These are phyloP conservation scores for Thaumatotibia leucotreta DNA, from an alignment of 1,140 invertebrate genomes.

Conservation along the genomic window DNA sequence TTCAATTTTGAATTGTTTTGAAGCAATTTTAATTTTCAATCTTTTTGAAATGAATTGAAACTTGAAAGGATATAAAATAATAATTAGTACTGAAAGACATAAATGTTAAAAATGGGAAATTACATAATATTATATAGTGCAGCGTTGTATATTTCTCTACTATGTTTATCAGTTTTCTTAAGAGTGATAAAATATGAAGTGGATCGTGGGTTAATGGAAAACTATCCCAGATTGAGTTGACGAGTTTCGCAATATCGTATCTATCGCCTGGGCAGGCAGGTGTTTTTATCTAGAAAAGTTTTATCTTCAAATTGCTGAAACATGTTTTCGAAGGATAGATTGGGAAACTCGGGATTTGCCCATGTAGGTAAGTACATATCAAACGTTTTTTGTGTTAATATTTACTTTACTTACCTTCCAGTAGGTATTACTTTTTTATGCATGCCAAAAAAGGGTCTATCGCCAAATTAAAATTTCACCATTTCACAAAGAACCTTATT, in stretches of 20 bases:
- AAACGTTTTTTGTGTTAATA: no score
- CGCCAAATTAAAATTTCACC: no score
- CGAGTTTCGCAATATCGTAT: no score
- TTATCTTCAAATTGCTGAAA: not conserved
- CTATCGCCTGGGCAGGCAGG: no score
- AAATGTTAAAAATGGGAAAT: not conserved
- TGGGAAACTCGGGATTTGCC: not conserved
- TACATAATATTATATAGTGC: not conserved
- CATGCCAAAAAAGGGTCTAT: no score
- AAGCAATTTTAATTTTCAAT: not conserved
- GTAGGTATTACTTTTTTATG: no score
- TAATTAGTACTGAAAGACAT: slow-evolving; percentile 15
- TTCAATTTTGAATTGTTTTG: no score
- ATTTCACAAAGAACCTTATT: no score
- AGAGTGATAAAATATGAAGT: not conserved
- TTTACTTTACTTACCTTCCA: no score
- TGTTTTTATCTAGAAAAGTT: no score
- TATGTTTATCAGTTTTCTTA: not conserved
- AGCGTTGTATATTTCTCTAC: not conserved
- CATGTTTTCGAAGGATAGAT: not conserved
- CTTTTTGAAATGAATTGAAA: not conserved
- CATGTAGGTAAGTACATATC: not conserved
- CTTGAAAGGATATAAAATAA: no score
- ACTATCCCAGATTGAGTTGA: not conserved
- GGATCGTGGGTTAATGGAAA: not conserved